Evolutionary conservation across 2,797 vertebrate species (phyloP).

Genomic region (Amblyraja radiata): DNA sequence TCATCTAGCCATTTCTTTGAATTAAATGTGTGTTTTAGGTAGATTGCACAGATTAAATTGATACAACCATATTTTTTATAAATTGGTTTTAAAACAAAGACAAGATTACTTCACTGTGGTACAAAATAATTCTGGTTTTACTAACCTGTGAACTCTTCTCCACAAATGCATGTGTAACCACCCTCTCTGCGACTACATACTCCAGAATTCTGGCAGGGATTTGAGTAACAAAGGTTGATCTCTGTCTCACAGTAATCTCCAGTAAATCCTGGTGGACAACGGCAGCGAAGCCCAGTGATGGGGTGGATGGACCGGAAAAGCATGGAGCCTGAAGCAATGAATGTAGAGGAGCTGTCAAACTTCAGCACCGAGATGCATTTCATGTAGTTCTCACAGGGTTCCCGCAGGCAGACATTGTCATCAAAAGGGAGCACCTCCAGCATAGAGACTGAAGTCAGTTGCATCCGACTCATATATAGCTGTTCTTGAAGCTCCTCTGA

Average conservation of each 20-base stretch:
- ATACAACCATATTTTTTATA: not conserved
- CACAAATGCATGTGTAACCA: conserved; percentile 87
- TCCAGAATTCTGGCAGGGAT: conserved; percentile 85
- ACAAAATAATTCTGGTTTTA: not conserved
- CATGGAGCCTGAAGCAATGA: conserved; percentile 84
- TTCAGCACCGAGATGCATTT: conserved; percentile 95
- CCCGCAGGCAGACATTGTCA: conserved; percentile 92
- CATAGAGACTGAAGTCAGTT: conserved; percentile 79
- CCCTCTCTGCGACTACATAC: conserved; percentile 83
- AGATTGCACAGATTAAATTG: not conserved
- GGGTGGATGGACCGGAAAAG: conserved; percentile 94
- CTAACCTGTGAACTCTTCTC: conserved; percentile 84
- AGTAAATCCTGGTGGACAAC: conserved; percentile 89
- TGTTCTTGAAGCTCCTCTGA: conserved; percentile 95
- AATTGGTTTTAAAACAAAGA: not conserved
- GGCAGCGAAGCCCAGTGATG: conserved; percentile 86
- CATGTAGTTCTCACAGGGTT: conserved; percentile 99
- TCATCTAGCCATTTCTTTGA: not conserved
- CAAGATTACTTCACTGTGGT: not conserved
- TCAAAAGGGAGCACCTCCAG: conserved; percentile 94
- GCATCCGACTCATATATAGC: conserved; percentile 87
- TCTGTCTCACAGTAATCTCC: conserved; percentile 96
- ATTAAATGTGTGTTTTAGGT: not conserved
- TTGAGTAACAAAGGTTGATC: conserved; percentile 97
- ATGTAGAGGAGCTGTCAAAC: conserved; percentile 92